phyloP scores from a whole-genome alignment of 2,888 invertebrate genomes.

The Geotrupes spiniger region DNA sequence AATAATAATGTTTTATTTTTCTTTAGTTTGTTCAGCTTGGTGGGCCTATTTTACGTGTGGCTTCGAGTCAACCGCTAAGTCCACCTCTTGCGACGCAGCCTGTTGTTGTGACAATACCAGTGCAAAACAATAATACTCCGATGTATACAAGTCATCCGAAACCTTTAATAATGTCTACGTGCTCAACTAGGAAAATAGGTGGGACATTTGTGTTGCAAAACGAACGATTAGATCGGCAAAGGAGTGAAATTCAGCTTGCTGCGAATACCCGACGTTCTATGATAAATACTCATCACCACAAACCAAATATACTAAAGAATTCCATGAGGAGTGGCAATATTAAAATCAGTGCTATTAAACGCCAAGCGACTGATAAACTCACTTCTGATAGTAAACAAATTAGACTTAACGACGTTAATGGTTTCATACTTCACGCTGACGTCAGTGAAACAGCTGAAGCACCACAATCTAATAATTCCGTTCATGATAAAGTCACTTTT shows the following conservation, averaged over 20 bases:
- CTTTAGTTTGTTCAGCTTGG: constrained; percentile 39
- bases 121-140: constrained; percentile 35
- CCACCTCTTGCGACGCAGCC: constrained; percentile 37
- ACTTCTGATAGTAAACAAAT: constrained; percentile 40
- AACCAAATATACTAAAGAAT: constrained; percentile 40
- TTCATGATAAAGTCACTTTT: constrained; percentile 40
- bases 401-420: constrained; percentile 39
- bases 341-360: constrained; percentile 31
- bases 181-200: constrained; percentile 58
- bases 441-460: constrained; percentile 40
- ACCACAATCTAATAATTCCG: constrained; percentile 34
- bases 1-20: too few species aligned
- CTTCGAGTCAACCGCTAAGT: constrained; percentile 37
- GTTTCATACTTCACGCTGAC: constrained; percentile 42
- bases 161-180: constrained; percentile 58
- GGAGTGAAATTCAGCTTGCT: constrained; percentile 43
- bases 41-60: constrained; percentile 38
- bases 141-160: constrained; percentile 58
- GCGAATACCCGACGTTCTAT: constrained; percentile 31
- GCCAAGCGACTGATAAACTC: constrained; percentile 38
- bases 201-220: constrained; percentile 56
- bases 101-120: constrained; percentile 40
- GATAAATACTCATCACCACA: constrained; percentile 21
- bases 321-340: constrained; percentile 32
- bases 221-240: constrained; percentile 43